Conservation (phyloP, 2,797 vertebrate genomes). For the Falco berigora region DNA sequence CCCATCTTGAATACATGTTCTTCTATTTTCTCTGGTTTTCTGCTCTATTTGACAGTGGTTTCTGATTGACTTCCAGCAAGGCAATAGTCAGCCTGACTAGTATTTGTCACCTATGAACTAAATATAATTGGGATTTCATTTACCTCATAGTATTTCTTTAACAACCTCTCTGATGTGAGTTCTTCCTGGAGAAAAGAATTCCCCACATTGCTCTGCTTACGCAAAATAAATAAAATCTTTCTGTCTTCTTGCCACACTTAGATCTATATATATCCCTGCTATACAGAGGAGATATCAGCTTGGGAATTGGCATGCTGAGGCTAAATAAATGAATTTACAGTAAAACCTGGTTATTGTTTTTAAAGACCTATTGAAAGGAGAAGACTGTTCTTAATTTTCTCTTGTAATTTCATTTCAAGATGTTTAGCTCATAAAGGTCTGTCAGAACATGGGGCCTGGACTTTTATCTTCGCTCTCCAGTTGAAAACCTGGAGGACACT, state of each 20-base stretch:
- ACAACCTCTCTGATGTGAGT: not conserved
- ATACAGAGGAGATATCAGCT: conserved; percentile 21
- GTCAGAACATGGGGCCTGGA: not conserved
- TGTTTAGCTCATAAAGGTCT: conserved; percentile 19
- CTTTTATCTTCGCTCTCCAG: conserved; percentile 28
- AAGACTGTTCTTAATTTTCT: conserved; percentile 57
- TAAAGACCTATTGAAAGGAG: conserved; percentile 62
- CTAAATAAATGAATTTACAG: conserved; percentile 65
- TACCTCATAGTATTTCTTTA: conserved; percentile 31
- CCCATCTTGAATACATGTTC: not conserved
- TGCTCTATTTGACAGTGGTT: not conserved
- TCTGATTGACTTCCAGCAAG: conserved; percentile 19
- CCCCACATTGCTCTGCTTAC: not conserved
- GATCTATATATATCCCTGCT: conserved; percentile 30
- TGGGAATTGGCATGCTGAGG: conserved; percentile 21
- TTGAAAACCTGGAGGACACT: conserved; percentile 1
- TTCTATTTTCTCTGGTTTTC: not conserved
- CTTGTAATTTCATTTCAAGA: conserved; percentile 44
- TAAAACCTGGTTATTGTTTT: conserved; percentile 63
- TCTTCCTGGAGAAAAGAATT: conserved; percentile 24
- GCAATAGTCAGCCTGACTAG: not conserved
- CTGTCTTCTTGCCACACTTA: conserved; percentile 12
- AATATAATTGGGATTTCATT: conserved; percentile 46
- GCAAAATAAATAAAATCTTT: conserved; percentile 36
- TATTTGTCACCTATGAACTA: conserved; percentile 26